Evolutionary conservation across 2,797 vertebrate species (phyloP), one percentile per base, ranked within the genome.

Genomic region (Urophycis tenuis): DNA sequence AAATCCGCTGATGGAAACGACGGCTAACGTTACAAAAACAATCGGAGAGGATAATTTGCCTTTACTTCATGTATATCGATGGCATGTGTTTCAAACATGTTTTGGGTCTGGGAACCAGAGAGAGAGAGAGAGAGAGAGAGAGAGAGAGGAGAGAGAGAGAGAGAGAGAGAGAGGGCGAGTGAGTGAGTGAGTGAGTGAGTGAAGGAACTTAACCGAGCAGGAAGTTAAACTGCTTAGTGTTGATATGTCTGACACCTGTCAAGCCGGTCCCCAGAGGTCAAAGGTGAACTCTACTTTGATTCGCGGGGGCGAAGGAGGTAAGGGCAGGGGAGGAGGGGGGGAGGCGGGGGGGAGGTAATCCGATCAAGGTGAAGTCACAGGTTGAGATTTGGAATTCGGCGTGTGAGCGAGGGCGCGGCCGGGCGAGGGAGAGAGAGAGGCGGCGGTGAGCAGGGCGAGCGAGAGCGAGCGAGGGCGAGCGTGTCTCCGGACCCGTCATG

Each of bases 331-430:
- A 22, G 3, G 53, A 10, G 53, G 8, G 53, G 22, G 22, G 22
- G 53, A 25, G 45, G 12, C 49, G 19, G 31, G 45, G 45, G 73
- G 33, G 34, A 77, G 82, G 91, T 88, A 92, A 92, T 84, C 75
- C 34, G 79, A 93, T 86, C 89, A 73, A 72, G 83, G 83, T 91
- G 86, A 93, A 88, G 91, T 92, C 89, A 91, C 73, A 36, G 45
- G 79, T 77, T 81, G 78, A 87, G 85, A 87, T 86, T 85, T 85
- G 81, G 80, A 77, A 81, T 82, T 81, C 83, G 85, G 88, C 90
- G 90, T 91, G 53, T 9, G 53, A 60, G 53, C 53, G 53, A 60
- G 53, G 53, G 53, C 8, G 75, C 45, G 39, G 78, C 74, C 22
- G 82, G 83, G 53, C 53, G 3, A 9, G 83, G 85, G 88, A 90